These are phyloP conservation scores for Leucoraja erinaceus DNA, from an alignment of 2,113 vertebrate species.

Conservation along the genomic window DNA sequence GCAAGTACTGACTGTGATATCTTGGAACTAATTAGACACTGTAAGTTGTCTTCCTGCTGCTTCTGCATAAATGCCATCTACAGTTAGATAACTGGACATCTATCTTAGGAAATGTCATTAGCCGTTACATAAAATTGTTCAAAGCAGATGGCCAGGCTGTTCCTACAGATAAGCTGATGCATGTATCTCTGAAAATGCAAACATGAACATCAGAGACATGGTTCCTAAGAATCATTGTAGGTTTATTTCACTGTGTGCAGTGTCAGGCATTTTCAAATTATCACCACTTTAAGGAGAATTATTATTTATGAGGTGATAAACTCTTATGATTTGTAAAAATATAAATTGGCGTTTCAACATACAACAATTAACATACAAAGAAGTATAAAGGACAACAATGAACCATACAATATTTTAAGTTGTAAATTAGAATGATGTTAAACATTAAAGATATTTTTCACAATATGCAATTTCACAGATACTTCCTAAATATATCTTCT, in stretches of 20 bases:
- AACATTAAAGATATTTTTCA: neutral
- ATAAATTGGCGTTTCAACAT: neutral
- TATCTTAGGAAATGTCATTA: neutral
- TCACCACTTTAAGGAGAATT: neutral
- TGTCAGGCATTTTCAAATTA: neutral
- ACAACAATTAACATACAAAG: neutral
- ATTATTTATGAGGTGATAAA: neutral
- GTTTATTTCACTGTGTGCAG: neutral
- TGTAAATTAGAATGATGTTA: neutral
- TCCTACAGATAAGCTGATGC: neutral
- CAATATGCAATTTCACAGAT: neutral
- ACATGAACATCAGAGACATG: neutral
- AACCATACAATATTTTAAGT: neutral
- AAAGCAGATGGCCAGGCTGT: conserved; percentile 30
- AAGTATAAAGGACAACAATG: neutral
- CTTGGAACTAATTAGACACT: conserved; percentile 10
- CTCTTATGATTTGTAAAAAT: neutral
- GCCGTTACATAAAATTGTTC: neutral
- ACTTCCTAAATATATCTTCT: neutral
- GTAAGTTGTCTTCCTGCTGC: conserved; percentile 10
- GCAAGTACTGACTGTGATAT: conserved; percentile 26
- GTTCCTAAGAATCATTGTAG: neutral
- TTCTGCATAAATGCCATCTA: conserved; percentile 14
- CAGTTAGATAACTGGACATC: conserved; percentile 22
- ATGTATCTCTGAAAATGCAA: conserved; percentile 5